Base-by-base conservation (phyloP, 2,888 invertebrate genomes). In the Seladonia tumulorum region DNA sequence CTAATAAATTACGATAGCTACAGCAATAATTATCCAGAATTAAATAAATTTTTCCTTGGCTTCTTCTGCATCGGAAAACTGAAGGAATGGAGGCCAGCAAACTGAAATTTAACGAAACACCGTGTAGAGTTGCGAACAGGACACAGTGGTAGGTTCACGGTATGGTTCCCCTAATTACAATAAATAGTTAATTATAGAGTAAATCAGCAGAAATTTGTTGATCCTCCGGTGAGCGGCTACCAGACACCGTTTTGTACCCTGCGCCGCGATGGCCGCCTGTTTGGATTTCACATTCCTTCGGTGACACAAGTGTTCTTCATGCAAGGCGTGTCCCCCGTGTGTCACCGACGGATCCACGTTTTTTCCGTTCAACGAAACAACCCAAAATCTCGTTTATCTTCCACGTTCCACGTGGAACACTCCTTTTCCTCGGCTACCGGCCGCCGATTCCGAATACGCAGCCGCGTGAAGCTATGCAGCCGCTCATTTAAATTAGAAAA, bases 241-340 rank as follows among this genome's bases (percentile, higher is more conserved):
- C 68, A 39, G 29, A 29, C 63, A 66, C 63, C 7, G 79, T 60
- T 14, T 14, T 5, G 25, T 66, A 66, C 68, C 22, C 77, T 83
- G 74, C 74, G 76, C 49, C 57, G 74, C 76, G 72, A 70, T 66
- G 72, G 74, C 71, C 78, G 76, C 10, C 68, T 89, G 86, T 85
- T 89, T 85, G 83, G 83, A 89, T 82, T 89, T 88, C 86, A 86
- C 84, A 89, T 90, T 87, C 86, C 83, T 85, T 66, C 72, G 57
- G 82, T 75, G 73, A 78, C 81, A 73, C 76, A 73, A 83, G 89
- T 88, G 88, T 89, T 90, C 82, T 85, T 90, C 83, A 88, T 90
- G 90, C 90, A 81, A 87, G 78, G 71, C 90, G 87, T 79, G 90
- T 88, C 81, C 57, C 82, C 45, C 79, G 53, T 79, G 79, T 70